These are phyloP conservation scores for Glaucomys volans DNA, from an alignment of 2,113 vertebrate genomes.

Conservation along the genomic window DNA sequence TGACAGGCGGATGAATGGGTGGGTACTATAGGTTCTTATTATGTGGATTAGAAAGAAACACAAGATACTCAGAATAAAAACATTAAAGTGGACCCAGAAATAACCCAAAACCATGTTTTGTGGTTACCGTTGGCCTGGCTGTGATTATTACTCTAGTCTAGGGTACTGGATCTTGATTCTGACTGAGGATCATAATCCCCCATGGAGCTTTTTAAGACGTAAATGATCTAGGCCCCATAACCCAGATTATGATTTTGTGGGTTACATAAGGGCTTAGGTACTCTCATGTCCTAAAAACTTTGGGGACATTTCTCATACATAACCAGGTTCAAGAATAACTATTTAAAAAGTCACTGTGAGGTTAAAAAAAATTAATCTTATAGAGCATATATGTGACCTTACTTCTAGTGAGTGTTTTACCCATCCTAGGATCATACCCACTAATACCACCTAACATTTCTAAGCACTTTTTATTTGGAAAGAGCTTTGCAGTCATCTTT, in stretches of 20 bases:
- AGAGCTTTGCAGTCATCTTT: slow-evolving; percentile 74
- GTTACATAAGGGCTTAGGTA: neutral
- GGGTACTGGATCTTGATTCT: neutral
- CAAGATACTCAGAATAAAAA: slow-evolving; percentile 56
- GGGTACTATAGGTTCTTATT: slow-evolving; percentile 3
- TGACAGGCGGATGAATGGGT: neutral
- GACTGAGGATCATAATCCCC: neutral
- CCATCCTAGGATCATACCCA: slow-evolving; percentile 40
- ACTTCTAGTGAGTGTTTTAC: slow-evolving; percentile 23
- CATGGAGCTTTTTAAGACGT: slow-evolving; percentile 23
- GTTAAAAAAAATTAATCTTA: neutral
- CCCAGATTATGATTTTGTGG: neutral
- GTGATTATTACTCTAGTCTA: neutral
- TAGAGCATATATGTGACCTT: slow-evolving; percentile 7
- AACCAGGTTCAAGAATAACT: slow-evolving; percentile 23
- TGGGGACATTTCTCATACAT: neutral
- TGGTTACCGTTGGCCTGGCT: neutral
- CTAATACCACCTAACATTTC: slow-evolving; percentile 58
- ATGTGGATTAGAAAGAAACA: slow-evolving; percentile 19
- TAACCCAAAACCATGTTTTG: neutral
- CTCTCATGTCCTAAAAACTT: neutral
- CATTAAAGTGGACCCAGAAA: slow-evolving; percentile 1
- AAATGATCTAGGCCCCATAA: neutral
- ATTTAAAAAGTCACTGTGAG: slow-evolving; percentile 39
- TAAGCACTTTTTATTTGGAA: slow-evolving; percentile 74